Evolutionary conservation across 2,888 invertebrate genomes (phyloP), one percentile per base, ranked within the genome.

Genomic region (Rosalia funebris): DNA sequence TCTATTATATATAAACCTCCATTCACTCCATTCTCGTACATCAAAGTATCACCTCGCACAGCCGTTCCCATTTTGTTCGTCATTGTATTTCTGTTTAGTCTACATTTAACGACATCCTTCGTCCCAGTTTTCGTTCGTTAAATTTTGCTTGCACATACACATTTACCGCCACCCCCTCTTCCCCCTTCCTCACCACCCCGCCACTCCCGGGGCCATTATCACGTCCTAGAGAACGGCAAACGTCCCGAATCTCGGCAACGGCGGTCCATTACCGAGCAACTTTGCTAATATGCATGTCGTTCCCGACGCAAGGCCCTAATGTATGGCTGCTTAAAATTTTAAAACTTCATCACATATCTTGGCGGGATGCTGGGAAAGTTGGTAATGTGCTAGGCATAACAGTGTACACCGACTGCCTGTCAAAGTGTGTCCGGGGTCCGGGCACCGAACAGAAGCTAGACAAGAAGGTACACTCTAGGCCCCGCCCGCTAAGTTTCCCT

Each of bases 231-330:
- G 9, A 11, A 32, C 42, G 25, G 11, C 41, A 41, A 52, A 52
- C 19, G 37, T 17, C 52, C 41, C n/a, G 39, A 53, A 32, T 42
- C 50, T 50, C 25, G 7, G 25, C 50, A 3, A 16, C 14, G 37
- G 20, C 37, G 36, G 52, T 42, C 53, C 53, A 53, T 53, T 53
- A 53, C 42, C 41, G 31, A 2, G 16, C 53, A 53, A 53, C 53
- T 53, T 53, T 53, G 53, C 53, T 53, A 53, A 53, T 53, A 53
- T 53, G 53, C 53, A 53, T 32, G 53, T 53, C 42, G 10, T 53
- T 53, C 12, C 17, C 31, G 32, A 32, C 17, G 41, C 41, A 41
- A n/a, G 9, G 41, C 53, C 17, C 31, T 42, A 53, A 53, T 53
- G 41, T 37, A 53, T 16, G 32, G 11, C 41, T 41, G 53, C 53